Evolutionary conservation across 64 coral and sea anemone species (phyloP).

Genomic region (Montipora foliosa): DNA sequence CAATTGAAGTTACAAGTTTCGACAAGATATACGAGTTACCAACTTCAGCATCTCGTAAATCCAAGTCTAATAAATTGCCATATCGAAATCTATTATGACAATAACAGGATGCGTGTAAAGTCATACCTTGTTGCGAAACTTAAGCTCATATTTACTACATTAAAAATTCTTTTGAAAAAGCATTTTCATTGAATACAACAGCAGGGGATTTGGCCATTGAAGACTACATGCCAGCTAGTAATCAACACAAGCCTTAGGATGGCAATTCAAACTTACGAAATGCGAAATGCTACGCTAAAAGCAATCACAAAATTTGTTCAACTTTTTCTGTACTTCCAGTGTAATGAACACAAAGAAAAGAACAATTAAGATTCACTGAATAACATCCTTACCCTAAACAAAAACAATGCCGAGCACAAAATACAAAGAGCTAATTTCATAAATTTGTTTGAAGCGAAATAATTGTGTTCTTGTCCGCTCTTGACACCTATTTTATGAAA

Average conservation of each 20-base stretch:
- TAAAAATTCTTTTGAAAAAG: slow-evolving; percentile 30
- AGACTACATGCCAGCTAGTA: background rate
- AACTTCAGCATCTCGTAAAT: background rate
- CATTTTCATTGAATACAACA: slow-evolving; percentile 38
- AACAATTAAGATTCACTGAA: slow-evolving; percentile 22
- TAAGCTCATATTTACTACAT: background rate
- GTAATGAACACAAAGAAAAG: slow-evolving; percentile 3
- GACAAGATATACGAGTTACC: background rate
- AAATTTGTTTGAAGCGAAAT: slow-evolving; percentile 52
- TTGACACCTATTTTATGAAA: background rate
- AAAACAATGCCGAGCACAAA: slow-evolving; percentile 43
- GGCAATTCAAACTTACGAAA: background rate
- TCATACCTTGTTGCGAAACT: background rate
- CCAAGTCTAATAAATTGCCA: background rate
- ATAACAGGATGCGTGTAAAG: background rate
- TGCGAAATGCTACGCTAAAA: background rate
- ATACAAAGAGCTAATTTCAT: slow-evolving; percentile 41
- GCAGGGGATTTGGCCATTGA: slow-evolving; percentile 6
- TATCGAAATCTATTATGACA: background rate
- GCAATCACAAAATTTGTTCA: too few species aligned
- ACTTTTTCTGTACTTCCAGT: too few species aligned
- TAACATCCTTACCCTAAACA: slow-evolving; percentile 32
- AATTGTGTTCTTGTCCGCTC: slow-evolving; percentile 33
- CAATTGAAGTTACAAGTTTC: background rate
- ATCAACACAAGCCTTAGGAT: background rate